Evolutionary conservation across 2,888 invertebrate species (phyloP).

Genomic region (Phania funesta): DNA sequence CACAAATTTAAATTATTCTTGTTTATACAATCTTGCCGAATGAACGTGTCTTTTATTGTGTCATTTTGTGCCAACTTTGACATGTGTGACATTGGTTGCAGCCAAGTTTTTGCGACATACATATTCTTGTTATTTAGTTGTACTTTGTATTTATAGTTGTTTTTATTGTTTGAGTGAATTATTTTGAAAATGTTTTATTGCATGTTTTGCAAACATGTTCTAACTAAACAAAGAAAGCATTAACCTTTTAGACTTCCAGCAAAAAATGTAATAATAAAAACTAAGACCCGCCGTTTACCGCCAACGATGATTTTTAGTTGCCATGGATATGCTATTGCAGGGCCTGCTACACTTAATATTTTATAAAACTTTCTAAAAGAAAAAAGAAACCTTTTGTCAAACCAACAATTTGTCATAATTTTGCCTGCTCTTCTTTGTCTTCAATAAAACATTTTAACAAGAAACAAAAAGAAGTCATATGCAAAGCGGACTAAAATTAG

Average conservation of each 20-base stretch:
- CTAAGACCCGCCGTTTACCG: constrained; percentile 29
- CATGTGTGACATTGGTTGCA: constrained; percentile 77
- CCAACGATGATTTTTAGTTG: constrained; percentile 30
- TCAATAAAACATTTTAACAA: constrained; percentile 35
- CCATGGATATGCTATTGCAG: constrained; percentile 13
- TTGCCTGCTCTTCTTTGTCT: not conserved
- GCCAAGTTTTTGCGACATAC: constrained; percentile 64
- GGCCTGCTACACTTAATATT: constrained; percentile 27
- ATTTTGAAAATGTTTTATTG: constrained; percentile 62
- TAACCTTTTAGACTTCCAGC: constrained; percentile 63
- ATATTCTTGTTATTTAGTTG: constrained; percentile 59
- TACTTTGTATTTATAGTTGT: constrained; percentile 18
- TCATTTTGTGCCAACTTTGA: constrained; percentile 78
- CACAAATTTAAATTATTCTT: constrained; percentile 21
- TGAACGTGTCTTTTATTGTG: constrained; percentile 71
- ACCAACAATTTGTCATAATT: constrained; percentile 54
- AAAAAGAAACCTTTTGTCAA: constrained; percentile 13
- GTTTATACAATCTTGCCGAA: not conserved
- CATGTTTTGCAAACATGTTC: constrained; percentile 65
- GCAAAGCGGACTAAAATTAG: constrained; percentile 63
- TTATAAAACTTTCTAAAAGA: not conserved
- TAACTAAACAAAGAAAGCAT: constrained; percentile 58
- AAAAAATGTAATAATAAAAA: constrained; percentile 11
- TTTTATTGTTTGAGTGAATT: constrained; percentile 15
- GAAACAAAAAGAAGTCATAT: constrained; percentile 39